Base-by-base conservation (phyloP, 2,113 vertebrate species). In the Corythoichthys intestinalis region DNA sequence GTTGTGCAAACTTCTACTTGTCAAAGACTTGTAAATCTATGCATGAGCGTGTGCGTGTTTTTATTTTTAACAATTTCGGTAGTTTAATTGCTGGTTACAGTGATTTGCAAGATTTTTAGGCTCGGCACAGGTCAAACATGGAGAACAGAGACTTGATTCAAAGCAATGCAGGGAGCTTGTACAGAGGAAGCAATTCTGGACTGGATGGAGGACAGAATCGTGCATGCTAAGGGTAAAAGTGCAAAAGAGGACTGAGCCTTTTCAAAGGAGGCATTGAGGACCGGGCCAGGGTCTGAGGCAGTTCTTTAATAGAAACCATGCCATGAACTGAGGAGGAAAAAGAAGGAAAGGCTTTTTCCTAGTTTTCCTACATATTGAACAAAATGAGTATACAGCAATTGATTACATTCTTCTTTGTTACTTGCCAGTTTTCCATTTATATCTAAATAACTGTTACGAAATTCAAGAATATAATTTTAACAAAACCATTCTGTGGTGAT, bases 141-240 rank as follows among this genome's bases (percentile, higher is more conserved):
- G 69, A 79, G 67, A 85, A 87, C 70, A 81, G 75, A 76, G 75
- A 47, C 58, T 48, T 57, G 61, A 75, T 76, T 86, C 73, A 86
- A 72, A 74, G 61, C 35, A 37, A 53, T 47, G 38, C 64, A 67
- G 47, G 1, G 7, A 69, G 64, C 64, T 67, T 0, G 4, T 62
- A 56, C 71, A 53, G 7, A 34, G 72, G 49, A 75, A 48, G 54
- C 52, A 66, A 74, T 83, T 76, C 74, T 72, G 53, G 50, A 59
- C 60, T 70, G 67, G 74, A 78, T 71, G 71, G 71, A 66, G 60
- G 58, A 75, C 72, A 79, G 75, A 62, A 84, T 67, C 49, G 58
- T 72, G 72, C 28, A 73, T 8, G 44, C 66, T 73, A 56, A 61
- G 12, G 59, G 70, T 72, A 72, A 69, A 71, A 71, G 65, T 72